phyloP scores from a whole-genome alignment of 2,797 vertebrate genomes.

The Rhinogobio ventralis region DNA sequence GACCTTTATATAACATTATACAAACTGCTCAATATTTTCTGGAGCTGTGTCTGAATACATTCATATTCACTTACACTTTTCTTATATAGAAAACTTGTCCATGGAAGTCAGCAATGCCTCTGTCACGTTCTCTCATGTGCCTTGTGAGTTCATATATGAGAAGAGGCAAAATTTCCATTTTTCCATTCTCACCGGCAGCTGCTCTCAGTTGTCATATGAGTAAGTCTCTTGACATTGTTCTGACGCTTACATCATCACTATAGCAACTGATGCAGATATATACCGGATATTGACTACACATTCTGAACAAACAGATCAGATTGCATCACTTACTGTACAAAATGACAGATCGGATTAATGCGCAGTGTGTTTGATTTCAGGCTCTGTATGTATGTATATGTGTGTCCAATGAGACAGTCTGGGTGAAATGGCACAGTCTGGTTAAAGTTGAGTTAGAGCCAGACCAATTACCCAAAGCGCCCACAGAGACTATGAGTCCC shows the following conservation, averaged over 20 bases:
- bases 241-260: conserved; percentile 6
- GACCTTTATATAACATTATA: neutral
- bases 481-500: conserved; percentile 44
- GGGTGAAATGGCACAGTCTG: conserved; percentile 35
- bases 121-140: neutral
- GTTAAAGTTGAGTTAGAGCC: conserved; percentile 46
- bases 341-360: neutral
- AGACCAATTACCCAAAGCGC: conserved; percentile 49
- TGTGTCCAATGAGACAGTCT: conserved; percentile 20
- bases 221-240: neutral
- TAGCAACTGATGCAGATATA: conserved; percentile 28
- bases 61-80: neutral
- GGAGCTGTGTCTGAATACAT: neutral
- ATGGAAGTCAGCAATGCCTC: neutral
- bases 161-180: neutral
- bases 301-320: neutral
- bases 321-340: neutral
- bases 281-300: conserved; percentile 13
- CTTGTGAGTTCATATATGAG: neutral
- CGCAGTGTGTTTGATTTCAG: neutral
- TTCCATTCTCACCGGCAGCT: neutral
- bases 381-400: conserved; percentile 12
- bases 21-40: neutral
- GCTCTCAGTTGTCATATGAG: conserved; percentile 14
- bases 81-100: neutral